A percentile compares a stretch with the other conserved stretches of the same genome.
Conservation (phyloP, 2,113 vertebrate species). For the Lepus americanus region DNA sequence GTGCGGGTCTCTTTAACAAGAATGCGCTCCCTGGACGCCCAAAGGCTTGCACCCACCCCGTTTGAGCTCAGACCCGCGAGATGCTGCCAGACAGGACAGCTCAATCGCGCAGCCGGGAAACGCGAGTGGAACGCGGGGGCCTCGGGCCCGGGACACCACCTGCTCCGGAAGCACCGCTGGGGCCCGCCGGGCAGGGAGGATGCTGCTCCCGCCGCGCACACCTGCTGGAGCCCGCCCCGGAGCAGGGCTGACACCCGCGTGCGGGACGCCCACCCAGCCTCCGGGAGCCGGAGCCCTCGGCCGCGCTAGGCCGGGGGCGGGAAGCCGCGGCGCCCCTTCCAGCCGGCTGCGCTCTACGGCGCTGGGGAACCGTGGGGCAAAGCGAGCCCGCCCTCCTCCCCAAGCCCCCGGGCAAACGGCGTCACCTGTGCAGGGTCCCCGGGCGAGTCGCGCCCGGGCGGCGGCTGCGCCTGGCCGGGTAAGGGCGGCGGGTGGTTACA, state of each 20-base stretch:
- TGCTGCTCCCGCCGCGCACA: constrained; percentile 57
- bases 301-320: constrained; percentile 62
- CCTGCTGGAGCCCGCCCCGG: constrained; percentile 55
- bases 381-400: constrained; percentile 45
- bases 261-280: constrained; percentile 13
- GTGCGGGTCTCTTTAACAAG: not conserved
- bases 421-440: constrained; percentile 78
- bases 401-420: not conserved
- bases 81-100: not conserved
- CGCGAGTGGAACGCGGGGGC: not conserved
- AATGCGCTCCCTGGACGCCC: not conserved
- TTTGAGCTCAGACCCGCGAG: not conserved
- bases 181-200: constrained; percentile 2
- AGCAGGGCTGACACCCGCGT: not conserved
- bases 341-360: not conserved
- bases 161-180: not conserved
- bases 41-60: not conserved
- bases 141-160: not conserved
- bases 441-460: not conserved
- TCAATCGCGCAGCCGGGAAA: not conserved
- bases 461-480: constrained; percentile 47
- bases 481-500: not conserved
- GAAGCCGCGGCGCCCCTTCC: not conserved
- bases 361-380: not conserved
- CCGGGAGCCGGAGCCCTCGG: not conserved